Conservation (phyloP, 2,888 invertebrate genomes). For the Trisateles emortualis region DNA sequence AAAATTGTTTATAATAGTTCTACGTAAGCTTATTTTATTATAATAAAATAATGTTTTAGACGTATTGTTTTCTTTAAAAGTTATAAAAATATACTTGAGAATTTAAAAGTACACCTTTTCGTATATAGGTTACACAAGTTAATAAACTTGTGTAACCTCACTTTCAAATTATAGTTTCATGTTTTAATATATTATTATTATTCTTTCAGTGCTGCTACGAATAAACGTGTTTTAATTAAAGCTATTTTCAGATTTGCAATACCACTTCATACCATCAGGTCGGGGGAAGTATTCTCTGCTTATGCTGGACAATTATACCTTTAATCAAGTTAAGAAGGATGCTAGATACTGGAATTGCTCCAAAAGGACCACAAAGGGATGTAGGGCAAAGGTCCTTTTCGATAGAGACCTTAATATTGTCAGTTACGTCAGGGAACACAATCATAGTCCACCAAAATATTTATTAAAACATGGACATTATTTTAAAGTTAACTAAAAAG, state of each 20-base stretch:
- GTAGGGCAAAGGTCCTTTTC: constrained; percentile 50
- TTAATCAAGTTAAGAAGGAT: constrained; percentile 44
- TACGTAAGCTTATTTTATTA: background rate
- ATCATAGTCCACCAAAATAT: constrained; percentile 48
- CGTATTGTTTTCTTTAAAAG: too few species aligned
- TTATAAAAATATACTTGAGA: too few species aligned
- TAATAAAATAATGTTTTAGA: too few species aligned
- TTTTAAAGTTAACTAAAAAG: constrained; percentile 5
- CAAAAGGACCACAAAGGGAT: constrained; percentile 38
- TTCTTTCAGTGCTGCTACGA: background rate
- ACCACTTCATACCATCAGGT: constrained; percentile 52
- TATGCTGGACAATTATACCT: constrained; percentile 45
- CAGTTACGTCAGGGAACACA: constrained; percentile 40
- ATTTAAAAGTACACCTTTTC: too few species aligned
- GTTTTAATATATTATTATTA: background rate
- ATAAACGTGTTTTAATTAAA: constrained; percentile 17
- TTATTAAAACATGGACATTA: constrained; percentile 19
- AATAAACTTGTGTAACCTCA: too few species aligned
- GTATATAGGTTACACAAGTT: too few species aligned
- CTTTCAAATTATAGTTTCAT: too few species aligned
- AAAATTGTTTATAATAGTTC: too few species aligned
- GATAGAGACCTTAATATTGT: constrained; percentile 33
- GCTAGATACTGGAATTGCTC: constrained; percentile 55
- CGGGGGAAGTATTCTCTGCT: constrained; percentile 48
- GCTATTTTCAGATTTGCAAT: constrained; percentile 40